Percentiles rank a stretch among this genome's conserved stretches.
Conservation (phyloP, 2,113 vertebrate genomes). For the Prolemur simus region DNA sequence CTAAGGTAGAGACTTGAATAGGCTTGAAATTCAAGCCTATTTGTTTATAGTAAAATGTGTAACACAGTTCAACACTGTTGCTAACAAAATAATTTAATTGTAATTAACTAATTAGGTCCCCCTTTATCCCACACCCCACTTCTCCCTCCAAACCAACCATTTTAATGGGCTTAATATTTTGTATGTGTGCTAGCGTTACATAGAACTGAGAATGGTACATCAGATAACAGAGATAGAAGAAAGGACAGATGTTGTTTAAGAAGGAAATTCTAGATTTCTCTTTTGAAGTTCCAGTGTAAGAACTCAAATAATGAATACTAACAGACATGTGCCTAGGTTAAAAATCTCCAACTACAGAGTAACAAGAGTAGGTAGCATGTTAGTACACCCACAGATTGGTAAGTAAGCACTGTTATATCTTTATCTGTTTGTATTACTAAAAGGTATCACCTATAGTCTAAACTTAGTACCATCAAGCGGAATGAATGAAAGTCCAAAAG, state of each 20-base stretch:
- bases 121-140: not conserved
- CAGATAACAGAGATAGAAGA: not conserved
- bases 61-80: not conserved
- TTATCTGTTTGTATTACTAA: not conserved
- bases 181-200: not conserved
- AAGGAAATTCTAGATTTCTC: not conserved
- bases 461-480: not conserved
- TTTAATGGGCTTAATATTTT: not conserved
- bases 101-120: not conserved
- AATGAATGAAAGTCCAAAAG: not conserved
- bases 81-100: slow-evolving; percentile 7
- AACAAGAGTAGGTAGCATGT: not conserved
- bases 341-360: not conserved
- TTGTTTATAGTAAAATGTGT: not conserved
- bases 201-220: not conserved
- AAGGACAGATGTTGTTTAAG: not conserved
- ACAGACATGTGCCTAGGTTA: not conserved
- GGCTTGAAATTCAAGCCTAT: not conserved
- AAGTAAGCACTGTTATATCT: not conserved
- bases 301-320: slow-evolving; percentile 27
- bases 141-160: not conserved
- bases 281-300: not conserved
- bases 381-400: not conserved
- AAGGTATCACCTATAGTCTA: not conserved
- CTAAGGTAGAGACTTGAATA: not conserved